These are phyloP conservation scores for Spodoptera littoralis DNA, from an alignment of 2,888 invertebrate genomes.

Conservation along the genomic window DNA sequence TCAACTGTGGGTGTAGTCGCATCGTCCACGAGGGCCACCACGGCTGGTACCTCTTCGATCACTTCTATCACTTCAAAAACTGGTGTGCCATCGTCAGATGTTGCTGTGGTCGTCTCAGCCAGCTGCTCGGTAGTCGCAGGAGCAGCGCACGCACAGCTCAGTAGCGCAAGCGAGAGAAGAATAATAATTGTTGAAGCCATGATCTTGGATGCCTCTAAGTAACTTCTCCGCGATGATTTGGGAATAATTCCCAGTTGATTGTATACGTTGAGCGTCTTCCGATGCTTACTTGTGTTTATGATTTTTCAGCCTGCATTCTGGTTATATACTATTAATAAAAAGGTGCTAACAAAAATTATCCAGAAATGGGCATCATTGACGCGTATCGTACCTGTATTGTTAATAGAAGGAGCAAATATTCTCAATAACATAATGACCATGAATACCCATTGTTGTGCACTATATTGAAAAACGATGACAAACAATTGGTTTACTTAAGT, in stretches of 20 bases:
- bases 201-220: constrained; percentile 68
- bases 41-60: constrained; percentile 71
- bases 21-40: constrained; percentile 62
- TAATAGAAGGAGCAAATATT: constrained; percentile 77
- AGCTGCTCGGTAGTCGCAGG: constrained; percentile 66
- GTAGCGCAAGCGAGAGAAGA: constrained; percentile 73
- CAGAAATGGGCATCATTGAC: constrained; percentile 80
- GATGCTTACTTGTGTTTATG: constrained; percentile 38
- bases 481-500: constrained; percentile 62
- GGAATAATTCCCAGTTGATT: constrained; percentile 65
- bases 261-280: constrained; percentile 59
- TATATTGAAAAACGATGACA: constrained; percentile 69
- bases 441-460: constrained; percentile 77
- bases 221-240: constrained; percentile 69
- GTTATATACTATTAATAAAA: constrained; percentile 77
- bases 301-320: constrained; percentile 55
- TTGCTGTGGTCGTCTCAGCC: constrained; percentile 62
- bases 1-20: constrained; percentile 57
- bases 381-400: constrained; percentile 69
- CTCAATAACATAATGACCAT: constrained; percentile 85
- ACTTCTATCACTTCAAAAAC: constrained; percentile 72
- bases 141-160: constrained; percentile 65
- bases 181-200: constrained; percentile 74
- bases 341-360: constrained; percentile 78
- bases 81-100: constrained; percentile 59